Evolutionary conservation across 1,140 invertebrate species (phyloP).

Genomic region (Phymorhynchus buccinoides): DNA sequence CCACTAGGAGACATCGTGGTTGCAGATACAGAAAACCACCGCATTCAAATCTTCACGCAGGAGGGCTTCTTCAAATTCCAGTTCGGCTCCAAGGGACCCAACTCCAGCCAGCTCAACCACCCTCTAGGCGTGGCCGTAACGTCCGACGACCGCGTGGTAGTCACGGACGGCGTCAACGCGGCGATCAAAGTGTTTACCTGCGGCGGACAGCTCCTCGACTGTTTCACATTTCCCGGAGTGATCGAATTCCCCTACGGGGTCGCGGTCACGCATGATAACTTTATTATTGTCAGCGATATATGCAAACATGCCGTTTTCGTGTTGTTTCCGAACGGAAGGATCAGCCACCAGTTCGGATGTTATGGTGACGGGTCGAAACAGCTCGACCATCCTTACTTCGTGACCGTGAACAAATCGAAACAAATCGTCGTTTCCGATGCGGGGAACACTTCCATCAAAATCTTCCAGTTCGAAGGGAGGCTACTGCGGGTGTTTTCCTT

Average conservation of each 20-base stretch:
- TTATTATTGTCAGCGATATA: conserved; percentile 65
- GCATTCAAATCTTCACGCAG: conserved; percentile 67
- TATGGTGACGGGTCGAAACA: conserved; percentile 62
- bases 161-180: conserved; percentile 70
- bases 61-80: conserved; percentile 67
- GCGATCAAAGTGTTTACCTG: conserved; percentile 65
- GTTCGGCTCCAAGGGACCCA: conserved; percentile 64
- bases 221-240: conserved; percentile 45
- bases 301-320: conserved; percentile 65
- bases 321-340: conserved; percentile 54
- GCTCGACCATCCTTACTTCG: conserved; percentile 69
- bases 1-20: conserved; percentile 67
- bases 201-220: conserved; percentile 50
- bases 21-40: conserved; percentile 70
- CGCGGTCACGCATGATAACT: conserved; percentile 57
- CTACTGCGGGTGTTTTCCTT: conserved; percentile 60
- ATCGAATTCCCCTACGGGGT: conserved; percentile 68
- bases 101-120: conserved; percentile 63
- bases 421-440: conserved; percentile 69
- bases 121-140: conserved; percentile 67
- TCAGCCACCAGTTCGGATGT: conserved; percentile 60
- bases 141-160: conserved; percentile 61
- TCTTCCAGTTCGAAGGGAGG: conserved; percentile 68
- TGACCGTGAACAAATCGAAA: conserved; percentile 65
- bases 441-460: conserved; percentile 68